Conservation (phyloP, 2,113 vertebrate genomes). For the Lophotis ruficrista region DNA sequence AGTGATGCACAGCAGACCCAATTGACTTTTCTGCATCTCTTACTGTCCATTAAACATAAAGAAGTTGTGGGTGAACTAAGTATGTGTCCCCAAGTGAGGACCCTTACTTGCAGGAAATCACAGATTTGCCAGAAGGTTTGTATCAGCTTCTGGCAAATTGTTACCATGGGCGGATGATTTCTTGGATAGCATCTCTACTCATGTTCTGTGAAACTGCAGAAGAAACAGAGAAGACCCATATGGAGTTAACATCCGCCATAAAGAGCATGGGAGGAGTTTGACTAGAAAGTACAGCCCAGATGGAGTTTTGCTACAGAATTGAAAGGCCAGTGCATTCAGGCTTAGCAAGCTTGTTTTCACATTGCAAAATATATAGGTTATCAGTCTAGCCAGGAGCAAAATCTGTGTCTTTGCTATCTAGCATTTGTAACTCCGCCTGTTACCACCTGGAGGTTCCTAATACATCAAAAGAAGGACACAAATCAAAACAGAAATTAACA, state of each 20-base stretch:
- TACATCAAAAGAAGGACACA: background rate
- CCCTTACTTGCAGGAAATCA: background rate
- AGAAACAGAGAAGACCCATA: background rate
- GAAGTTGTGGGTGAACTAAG: background rate
- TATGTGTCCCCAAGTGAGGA: background rate
- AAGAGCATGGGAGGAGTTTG: background rate
- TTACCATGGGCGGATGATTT: background rate
- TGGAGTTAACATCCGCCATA: background rate
- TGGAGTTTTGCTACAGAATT: background rate
- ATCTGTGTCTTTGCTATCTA: background rate
- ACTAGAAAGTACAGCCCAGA: conserved; percentile 1
- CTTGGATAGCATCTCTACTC: background rate
- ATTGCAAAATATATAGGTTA: background rate
- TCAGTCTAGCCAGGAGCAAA: conserved; percentile 3
- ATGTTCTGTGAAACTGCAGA: background rate
- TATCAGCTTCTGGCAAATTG: background rate
- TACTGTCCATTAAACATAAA: background rate
- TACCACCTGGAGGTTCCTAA: background rate
- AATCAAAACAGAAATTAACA: background rate
- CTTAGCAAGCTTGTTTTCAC: background rate
- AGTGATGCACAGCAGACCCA: background rate
- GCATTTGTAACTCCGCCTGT: background rate
- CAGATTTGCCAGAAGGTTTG: background rate
- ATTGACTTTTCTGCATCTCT: background rate
- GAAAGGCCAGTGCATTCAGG: background rate